Base-by-base conservation (phyloP, 2,888 invertebrate species). In the Lasioglossum villosulum region DNA sequence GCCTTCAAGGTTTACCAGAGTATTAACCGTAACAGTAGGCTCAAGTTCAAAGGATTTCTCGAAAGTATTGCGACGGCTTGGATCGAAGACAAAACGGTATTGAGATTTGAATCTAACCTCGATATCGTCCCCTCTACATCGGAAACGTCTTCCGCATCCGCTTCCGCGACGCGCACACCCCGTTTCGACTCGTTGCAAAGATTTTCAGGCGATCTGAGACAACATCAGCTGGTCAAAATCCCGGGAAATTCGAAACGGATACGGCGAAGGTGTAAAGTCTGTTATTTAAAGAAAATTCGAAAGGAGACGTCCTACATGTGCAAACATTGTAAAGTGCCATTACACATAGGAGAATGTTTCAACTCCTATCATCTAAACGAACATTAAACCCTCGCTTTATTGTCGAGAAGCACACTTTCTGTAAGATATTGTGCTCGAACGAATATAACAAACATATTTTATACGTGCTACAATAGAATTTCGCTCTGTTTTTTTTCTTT, bases 231-330 rank as follows among this genome's bases (percentile, higher is more conserved):
- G 52, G 16, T 48, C 6, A 73, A 48, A 73, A 73, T 73, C 19
- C 27, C 73, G 23, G 73, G 27, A 37, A 34, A 39, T 37, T 39
- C 70, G 70, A 39, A 75, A 59, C 34, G 56, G 12, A 37, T 27
- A 75, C 75, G 56, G 23, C 48, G 52, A 73, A 80, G 76, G n/a
- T 52, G 48, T 37, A 48, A 75, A 75, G 48, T 52, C 27, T 56
- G 68, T 68, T 68, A 68, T 37, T 23, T 34, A 12, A 68, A 68
- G 23, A 68, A 68, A 68, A 34, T 68, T 68, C 68, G 68, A 68
- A 68, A 68, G 23, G 68, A 68, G 23, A 68, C 68, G 37, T 68
- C 68, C 8, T 68, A 68, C 23, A 68, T 68, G 39, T 70, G 70
- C 23, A 70, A 70, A 70, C 39, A 70, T 70, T 70, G 70, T 37